These are phyloP conservation scores for Calidris pugnax DNA, from an alignment of 2,113 vertebrate genomes.

Conservation along the genomic window DNA sequence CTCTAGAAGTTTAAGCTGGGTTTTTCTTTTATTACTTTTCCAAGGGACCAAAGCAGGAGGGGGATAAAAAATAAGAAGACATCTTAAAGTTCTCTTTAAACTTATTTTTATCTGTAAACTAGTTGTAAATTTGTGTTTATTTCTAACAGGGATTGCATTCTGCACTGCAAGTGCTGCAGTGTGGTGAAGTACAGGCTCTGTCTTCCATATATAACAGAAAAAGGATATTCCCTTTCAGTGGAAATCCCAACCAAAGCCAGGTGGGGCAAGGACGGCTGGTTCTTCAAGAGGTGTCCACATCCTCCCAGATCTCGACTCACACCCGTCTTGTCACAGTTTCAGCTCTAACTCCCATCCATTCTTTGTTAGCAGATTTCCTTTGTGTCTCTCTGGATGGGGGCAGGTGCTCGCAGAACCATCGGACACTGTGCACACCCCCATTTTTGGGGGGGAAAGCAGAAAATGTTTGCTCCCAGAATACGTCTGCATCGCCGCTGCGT, in stretches of 20 bases:
- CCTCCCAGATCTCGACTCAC: background rate
- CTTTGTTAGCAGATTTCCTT: background rate
- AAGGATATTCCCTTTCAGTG: background rate
- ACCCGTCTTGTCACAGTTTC: background rate
- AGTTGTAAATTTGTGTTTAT: background rate
- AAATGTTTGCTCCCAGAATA: background rate
- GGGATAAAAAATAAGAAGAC: background rate
- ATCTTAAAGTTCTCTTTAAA: background rate
- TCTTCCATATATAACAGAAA: background rate
- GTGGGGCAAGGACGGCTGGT: accelerated
- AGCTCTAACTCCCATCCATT: background rate
- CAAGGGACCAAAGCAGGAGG: background rate
- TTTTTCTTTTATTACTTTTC: background rate
- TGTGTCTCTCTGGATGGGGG: accelerated
- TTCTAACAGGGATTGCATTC: background rate
- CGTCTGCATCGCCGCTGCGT: background rate
- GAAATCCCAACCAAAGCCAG: background rate
- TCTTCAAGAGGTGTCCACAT: background rate
- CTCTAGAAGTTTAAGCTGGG: background rate
- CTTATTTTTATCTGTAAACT: background rate
- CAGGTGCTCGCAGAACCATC: accelerated
- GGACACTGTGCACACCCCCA: accelerated
- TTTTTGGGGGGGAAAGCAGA: background rate
- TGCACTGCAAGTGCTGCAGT: background rate
- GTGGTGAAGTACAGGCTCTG: background rate